A percentile compares a stretch with the other conserved stretches of the same genome.
phyloP scores from a whole-genome alignment of 2,888 invertebrate genomes.

The Cyaniris semiargus region DNA sequence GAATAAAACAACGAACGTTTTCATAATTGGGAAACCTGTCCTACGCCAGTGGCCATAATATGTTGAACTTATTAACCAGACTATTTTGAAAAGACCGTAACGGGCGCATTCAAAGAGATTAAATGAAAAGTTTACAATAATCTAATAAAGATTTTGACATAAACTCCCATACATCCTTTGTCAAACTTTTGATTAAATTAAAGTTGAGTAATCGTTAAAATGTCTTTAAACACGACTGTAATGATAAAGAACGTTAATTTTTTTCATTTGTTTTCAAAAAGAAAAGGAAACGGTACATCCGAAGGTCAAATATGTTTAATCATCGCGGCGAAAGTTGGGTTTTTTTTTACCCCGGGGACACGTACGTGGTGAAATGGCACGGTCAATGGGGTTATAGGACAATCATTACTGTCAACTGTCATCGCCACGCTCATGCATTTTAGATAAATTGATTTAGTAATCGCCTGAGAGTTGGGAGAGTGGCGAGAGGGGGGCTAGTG shows the following conservation, averaged over 20 bases:
- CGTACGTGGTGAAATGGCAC: conserved; percentile 8
- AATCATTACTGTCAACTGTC: conserved; percentile 23
- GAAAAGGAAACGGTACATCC: not conserved
- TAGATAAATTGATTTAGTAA: conserved; percentile 28
- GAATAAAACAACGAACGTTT: too few relatives aligned
- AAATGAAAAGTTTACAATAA: too few relatives aligned
- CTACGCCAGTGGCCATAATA: too few relatives aligned
- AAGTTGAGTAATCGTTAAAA: not conserved
- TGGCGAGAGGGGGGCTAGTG: not conserved
- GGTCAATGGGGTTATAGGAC: conserved; percentile 33
- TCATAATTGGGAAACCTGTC: too few relatives aligned
- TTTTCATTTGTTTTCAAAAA: too few relatives aligned
- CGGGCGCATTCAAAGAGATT: too few relatives aligned
- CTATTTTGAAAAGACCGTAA: too few relatives aligned
- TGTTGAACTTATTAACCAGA: too few relatives aligned
- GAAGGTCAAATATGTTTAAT: not conserved
- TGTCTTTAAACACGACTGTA: not conserved
- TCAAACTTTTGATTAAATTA: too few relatives aligned
- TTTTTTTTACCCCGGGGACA: not conserved
- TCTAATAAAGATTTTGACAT: too few relatives aligned
- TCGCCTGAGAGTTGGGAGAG: conserved; percentile 1
- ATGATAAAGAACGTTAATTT: too few relatives aligned
- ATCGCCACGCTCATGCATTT: conserved; percentile 30
- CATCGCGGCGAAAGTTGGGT: not conserved
- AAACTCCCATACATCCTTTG: too few relatives aligned